Evolutionary conservation across 2,113 vertebrate genomes (phyloP).

Genomic region (Lanius collurio): DNA sequence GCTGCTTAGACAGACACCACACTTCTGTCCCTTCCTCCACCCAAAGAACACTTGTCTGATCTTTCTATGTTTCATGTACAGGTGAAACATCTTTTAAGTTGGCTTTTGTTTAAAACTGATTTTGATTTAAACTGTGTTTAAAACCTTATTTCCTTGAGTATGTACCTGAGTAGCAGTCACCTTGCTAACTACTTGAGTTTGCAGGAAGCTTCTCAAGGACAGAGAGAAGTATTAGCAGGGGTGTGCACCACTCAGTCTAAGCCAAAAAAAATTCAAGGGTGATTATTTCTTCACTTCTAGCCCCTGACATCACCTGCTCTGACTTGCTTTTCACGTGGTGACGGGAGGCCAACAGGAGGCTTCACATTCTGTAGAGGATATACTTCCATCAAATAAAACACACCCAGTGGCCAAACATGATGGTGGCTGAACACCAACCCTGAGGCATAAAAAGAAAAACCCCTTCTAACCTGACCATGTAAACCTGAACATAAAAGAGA

Average conservation of each 20-base stretch:
- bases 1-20: neutral
- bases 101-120: neutral
- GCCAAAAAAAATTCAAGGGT: neutral
- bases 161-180: neutral
- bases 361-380: neutral
- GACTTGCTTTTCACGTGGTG: fast-evolving
- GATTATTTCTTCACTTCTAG: neutral
- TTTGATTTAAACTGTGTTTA: neutral
- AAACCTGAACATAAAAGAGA: neutral
- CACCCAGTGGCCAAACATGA: neutral
- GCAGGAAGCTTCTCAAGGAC: neutral
- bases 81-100: neutral
- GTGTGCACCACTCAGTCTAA: neutral
- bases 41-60: neutral
- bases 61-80: fast-evolving
- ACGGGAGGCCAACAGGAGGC: neutral
- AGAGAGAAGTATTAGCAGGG: neutral
- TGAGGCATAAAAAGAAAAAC: neutral
- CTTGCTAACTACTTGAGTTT: neutral
- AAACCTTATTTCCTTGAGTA: neutral
- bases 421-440: neutral
- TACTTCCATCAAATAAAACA: neutral
- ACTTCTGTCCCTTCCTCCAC: neutral
- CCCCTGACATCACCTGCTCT: neutral
- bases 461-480: neutral